Percentiles rank a stretch among this genome's conserved stretches.
Evolutionary conservation across 2,113 vertebrate species (phyloP).

Genomic region (Sula dactylatra): DNA sequence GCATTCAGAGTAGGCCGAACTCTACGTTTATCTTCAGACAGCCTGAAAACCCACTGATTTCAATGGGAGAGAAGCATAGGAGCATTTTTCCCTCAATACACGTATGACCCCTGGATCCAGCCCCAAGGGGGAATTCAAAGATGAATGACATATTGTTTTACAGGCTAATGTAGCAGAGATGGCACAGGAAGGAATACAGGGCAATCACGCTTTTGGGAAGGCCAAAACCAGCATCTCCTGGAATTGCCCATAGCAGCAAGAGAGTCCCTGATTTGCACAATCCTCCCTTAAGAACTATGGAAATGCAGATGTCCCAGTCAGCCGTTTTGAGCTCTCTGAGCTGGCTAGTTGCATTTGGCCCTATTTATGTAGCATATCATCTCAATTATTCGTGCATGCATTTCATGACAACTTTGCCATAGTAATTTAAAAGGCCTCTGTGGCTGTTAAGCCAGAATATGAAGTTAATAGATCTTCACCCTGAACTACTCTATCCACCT

Average conservation of each 20-base stretch:
- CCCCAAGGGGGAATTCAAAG: not conserved
- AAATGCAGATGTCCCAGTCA: not conserved
- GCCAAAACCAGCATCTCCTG: not conserved
- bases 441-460: not conserved
- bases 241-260: not conserved
- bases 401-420: not conserved
- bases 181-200: not conserved
- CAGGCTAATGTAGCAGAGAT: not conserved
- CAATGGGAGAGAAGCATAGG: not conserved
- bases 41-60: not conserved
- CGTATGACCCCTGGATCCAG: not conserved
- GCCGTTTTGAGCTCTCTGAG: not conserved
- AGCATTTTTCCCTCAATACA: not conserved
- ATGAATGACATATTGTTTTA: not conserved
- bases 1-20: not conserved
- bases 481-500: not conserved
- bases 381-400: not conserved
- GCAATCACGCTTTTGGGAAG: not conserved
- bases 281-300: not conserved
- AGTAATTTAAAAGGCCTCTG: not conserved
- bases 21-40: not conserved
- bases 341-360: not conserved
- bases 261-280: not conserved
- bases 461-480: not conserved
- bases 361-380: not conserved